Percentiles rank a stretch among this genome's conserved stretches.
Evolutionary conservation across 2,888 invertebrate genomes (phyloP).

Genomic region (Petrolisthes manimaculis): DNA sequence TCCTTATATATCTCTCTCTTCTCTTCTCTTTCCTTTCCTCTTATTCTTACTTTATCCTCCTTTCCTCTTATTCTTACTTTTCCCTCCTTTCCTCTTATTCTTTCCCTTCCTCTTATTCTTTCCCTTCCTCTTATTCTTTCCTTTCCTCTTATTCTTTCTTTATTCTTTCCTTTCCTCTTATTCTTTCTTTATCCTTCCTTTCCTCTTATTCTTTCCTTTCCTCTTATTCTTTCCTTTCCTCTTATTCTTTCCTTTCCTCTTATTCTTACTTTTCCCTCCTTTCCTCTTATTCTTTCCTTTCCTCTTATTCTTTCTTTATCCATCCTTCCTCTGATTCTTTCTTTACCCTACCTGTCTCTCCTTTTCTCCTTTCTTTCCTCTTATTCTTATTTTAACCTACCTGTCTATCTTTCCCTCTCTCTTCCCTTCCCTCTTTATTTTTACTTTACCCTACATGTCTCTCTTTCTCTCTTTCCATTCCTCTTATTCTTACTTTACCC

Average conservation of each 20-base stretch:
- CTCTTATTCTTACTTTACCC: not conserved
- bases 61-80: not conserved
- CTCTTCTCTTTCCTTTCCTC: not conserved
- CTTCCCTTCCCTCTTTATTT: not conserved
- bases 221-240: not conserved
- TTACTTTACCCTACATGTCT: not conserved
- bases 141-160: not conserved
- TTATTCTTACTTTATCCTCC: not conserved
- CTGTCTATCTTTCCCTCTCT: not conserved
- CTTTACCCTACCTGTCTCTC: not conserved
- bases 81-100: not conserved
- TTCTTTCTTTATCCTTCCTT: not conserved
- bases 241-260: not conserved
- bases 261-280: not conserved
- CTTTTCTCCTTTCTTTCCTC: not conserved
- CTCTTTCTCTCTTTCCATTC: not conserved
- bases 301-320: not conserved
- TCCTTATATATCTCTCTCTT: constrained; percentile 1
- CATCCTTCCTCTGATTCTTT: not conserved
- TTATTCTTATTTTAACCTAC: not conserved
- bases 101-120: not conserved
- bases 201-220: not conserved
- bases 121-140: not conserved
- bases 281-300: not conserved
- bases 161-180: not conserved